Base-by-base conservation (phyloP, 2,797 vertebrate species). In the Allobates femoralis region DNA sequence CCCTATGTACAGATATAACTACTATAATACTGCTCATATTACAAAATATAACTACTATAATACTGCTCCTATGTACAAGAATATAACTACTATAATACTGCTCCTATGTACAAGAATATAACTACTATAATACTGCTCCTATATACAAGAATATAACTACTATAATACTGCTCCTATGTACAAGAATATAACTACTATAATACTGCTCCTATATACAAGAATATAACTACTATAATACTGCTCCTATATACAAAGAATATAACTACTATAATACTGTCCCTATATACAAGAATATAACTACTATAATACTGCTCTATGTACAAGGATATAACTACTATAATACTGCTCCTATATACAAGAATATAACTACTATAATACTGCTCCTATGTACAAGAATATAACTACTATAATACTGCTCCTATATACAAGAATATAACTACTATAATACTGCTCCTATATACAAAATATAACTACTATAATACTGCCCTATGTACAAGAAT, bases 1-100 rank as follows among this genome's bases (percentile, higher is more conserved):
- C 30, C 28, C 64, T 67, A 67, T 67, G 5, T 67, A 67, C 28
- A 67, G 32, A 67, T 67, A 67, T 67, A 67, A 67, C 28, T 67
- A 67, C 64, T 67, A 67, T 67, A 67, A 67, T 67, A 67, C 30
- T 67, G 64, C 64, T 19, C 64, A 28, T 32, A 67, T 32, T n/a
- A n/a, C n/a, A 64, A 28, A 64, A 64, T 64, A 64, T 64, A 64
- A 64, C 64, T 67, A 34, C 64, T 67, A 67, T 67, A 67, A 67
- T 67, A 67, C 30, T 67, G 64, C 64, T 23, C 64, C 64, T 67
- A 67, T 67, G 5, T 67, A 67, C 28, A 67, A 19, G 64, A 67
- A 67, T 67, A 67, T 67, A 67, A 67, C 28, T 67, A 67, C 64
- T 67, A 67, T 67, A 67, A 67, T 67, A 67, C 30, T 67, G 64